Evolutionary conservation across 1,140 invertebrate species (phyloP).

Genomic region (Lasioglossum albipes): DNA sequence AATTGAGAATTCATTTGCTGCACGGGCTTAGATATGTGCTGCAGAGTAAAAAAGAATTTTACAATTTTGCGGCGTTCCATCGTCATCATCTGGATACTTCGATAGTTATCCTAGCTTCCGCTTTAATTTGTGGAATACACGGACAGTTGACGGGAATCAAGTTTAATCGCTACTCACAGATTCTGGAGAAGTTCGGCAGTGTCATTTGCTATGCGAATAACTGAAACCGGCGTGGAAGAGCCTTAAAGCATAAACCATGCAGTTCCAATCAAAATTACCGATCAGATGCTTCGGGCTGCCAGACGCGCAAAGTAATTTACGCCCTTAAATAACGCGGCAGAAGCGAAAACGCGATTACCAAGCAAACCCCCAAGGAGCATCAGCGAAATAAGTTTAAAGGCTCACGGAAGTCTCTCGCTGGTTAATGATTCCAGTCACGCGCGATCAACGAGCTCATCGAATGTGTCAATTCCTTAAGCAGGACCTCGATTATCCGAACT

Average conservation of each 20-base stretch:
- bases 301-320: slow-evolving; percentile 50
- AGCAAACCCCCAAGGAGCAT: slow-evolving; percentile 9
- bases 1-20: too few relatives aligned
- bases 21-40: too few relatives aligned
- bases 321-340: slow-evolving; percentile 42
- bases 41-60: too few relatives aligned
- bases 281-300: slow-evolving; percentile 46
- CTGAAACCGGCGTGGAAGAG: slow-evolving; percentile 10
- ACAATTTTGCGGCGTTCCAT: too few relatives aligned
- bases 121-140: too few relatives aligned
- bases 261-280: slow-evolving; percentile 51
- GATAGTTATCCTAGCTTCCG: too few relatives aligned
- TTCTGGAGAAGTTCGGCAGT: background rate
- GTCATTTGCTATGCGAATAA: background rate
- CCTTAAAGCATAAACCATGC: slow-evolving; percentile 33
- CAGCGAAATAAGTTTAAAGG: slow-evolving; percentile 23
- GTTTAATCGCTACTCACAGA: background rate
- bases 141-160: background rate
- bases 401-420: slow-evolving; percentile 14
- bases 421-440: slow-evolving; percentile 13
- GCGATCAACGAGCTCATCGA: background rate
- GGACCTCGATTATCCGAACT: too few relatives aligned
- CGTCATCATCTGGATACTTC: too few relatives aligned
- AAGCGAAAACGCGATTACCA: slow-evolving; percentile 51
- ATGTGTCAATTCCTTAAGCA: background rate